These are phyloP conservation scores for Stichodactyla helianthus DNA, from an alignment of 64 coral and sea anemone species.

Conservation along the genomic window DNA sequence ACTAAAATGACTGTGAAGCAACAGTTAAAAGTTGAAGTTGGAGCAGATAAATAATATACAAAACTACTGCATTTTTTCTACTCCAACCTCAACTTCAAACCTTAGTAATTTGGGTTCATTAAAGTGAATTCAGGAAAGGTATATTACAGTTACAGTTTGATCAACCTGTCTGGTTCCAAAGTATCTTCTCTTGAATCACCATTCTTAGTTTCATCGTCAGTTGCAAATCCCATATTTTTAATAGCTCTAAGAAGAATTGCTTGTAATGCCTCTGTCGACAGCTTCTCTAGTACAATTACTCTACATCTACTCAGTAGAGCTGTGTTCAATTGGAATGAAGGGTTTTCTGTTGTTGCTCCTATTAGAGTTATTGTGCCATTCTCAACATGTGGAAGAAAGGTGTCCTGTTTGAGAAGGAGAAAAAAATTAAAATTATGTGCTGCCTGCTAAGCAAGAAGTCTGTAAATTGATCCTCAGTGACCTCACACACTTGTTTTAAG, in stretches of 20 bases:
- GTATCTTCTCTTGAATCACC: not conserved
- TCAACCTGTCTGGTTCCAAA: not conserved
- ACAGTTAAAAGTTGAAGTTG: no score
- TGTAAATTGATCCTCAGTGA: no score
- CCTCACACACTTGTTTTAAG: no score
- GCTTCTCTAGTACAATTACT: slow-evolving; percentile 93
- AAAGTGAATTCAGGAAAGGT: no score
- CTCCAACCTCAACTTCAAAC: no score
- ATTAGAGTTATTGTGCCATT: slow-evolving; percentile 99
- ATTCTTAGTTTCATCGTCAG: slow-evolving; percentile 7
- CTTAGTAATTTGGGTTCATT: no score
- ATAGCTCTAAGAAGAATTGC: slow-evolving; percentile 62
- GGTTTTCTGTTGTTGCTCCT: slow-evolving; percentile 98
- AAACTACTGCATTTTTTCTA: no score
- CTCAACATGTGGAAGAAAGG: slow-evolving; percentile 98
- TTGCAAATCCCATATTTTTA: slow-evolving; percentile 36
- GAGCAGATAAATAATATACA: no score
- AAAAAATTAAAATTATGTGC: no score
- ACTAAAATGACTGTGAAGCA: no score
- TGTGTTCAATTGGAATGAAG: slow-evolving; percentile 93
- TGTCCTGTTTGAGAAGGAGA: slow-evolving; percentile 51
- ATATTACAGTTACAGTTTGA: no score
- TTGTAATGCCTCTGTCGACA: slow-evolving; percentile 61
- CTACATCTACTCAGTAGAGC: slow-evolving; percentile 88
- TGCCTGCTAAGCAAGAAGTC: no score